Conservation (phyloP, 2,113 vertebrate genomes). For the Hipposideros armiger region DNA sequence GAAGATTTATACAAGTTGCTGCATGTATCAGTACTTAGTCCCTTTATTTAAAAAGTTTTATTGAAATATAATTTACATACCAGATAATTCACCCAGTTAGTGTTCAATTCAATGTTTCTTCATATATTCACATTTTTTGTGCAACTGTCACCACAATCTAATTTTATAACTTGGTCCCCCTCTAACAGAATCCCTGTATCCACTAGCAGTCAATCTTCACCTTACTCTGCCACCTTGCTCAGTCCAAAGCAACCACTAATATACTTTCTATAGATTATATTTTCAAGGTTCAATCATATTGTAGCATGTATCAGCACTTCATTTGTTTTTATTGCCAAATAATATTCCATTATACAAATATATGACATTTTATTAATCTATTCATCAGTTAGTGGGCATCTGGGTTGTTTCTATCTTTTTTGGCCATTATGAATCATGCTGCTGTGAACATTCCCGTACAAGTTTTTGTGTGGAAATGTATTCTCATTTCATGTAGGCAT, state of each 20-base stretch:
- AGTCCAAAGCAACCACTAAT: not conserved
- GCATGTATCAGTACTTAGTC: not conserved
- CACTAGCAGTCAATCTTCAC: not conserved
- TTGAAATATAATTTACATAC: not conserved
- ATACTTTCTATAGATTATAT: not conserved
- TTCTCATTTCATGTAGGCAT: not conserved
- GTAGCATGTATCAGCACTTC: not conserved
- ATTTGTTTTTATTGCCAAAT: conserved; percentile 11
- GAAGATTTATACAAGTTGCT: not conserved
- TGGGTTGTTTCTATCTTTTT: conserved; percentile 1
- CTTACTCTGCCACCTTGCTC: not conserved
- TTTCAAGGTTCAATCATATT: not conserved
- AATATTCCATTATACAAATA: not conserved
- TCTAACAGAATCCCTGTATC: not conserved
- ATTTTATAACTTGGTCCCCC: not conserved
- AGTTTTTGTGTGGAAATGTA: not conserved
- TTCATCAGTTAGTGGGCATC: not conserved
- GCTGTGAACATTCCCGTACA: not conserved
- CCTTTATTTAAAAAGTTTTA: not conserved
- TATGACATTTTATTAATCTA: not conserved
- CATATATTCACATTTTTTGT: not conserved
- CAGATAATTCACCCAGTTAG: not conserved
- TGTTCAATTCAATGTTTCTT: not conserved
- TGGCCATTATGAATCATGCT: not conserved
- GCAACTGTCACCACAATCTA: not conserved